These are phyloP conservation scores for Phainopepla nitens DNA, from an alignment of 2,113 vertebrate species.

Conservation along the genomic window DNA sequence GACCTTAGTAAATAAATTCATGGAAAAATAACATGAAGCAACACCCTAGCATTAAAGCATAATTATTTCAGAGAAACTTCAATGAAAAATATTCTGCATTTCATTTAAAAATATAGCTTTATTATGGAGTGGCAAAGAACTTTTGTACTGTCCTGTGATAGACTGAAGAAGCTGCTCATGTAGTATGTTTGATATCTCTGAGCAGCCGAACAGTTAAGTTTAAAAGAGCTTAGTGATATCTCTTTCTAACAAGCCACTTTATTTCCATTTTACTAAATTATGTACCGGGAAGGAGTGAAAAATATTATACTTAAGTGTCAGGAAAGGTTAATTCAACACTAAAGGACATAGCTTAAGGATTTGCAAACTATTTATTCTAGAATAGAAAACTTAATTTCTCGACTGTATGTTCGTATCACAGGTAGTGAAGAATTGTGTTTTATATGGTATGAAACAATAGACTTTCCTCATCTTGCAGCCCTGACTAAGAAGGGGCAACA, in stretches of 20 bases:
- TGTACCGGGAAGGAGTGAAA: slow-evolving; percentile 42
- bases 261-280: slow-evolving; percentile 62
- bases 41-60: not conserved
- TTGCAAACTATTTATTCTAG: slow-evolving; percentile 26
- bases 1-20: not conserved
- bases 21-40: not conserved
- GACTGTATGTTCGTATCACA: not conserved
- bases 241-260: slow-evolving; percentile 10
- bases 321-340: slow-evolving; percentile 67
- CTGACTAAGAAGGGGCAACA: not conserved
- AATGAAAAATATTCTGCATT: not conserved
- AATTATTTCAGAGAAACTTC: not conserved
- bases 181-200: not conserved
- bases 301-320: slow-evolving; percentile 63
- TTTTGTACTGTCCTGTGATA: not conserved
- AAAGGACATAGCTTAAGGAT: not conserved
- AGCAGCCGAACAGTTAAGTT: not conserved
- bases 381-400: slow-evolving; percentile 27
- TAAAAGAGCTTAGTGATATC: not conserved
- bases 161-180: not conserved
- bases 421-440: not conserved
- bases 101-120: not conserved
- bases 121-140: not conserved
- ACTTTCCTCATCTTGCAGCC: not conserved
- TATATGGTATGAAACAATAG: not conserved